Percentiles rank a stretch among this genome's conserved stretches.
phyloP scores from a whole-genome alignment of 2,888 invertebrate species.

The Ophion ellenae region DNA sequence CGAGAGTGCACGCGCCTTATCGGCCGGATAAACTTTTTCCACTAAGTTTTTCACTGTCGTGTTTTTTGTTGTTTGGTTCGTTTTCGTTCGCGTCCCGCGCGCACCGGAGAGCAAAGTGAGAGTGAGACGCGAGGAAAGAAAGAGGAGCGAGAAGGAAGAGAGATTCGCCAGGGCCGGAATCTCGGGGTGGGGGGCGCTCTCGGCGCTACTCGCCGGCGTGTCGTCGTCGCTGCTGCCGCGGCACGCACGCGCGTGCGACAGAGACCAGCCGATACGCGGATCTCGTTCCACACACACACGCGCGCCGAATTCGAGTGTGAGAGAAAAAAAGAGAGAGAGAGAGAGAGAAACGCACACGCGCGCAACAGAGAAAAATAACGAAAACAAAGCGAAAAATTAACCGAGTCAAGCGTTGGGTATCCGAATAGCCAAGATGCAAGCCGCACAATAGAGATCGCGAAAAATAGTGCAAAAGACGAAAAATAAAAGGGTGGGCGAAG shows the following conservation, averaged over 20 bases:
- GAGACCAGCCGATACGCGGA: slow-evolving; percentile 15
- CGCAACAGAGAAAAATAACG: slow-evolving; percentile 48
- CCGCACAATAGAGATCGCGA: background rate
- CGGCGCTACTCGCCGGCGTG: slow-evolving; percentile 45
- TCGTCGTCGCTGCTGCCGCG: slow-evolving; percentile 18
- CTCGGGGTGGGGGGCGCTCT: slow-evolving; percentile 1
- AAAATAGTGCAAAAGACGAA: background rate
- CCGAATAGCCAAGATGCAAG: slow-evolving; percentile 23
- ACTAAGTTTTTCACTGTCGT: background rate
- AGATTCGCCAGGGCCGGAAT: slow-evolving; percentile 46
- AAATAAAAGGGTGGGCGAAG: background rate
- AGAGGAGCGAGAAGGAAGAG: slow-evolving; percentile 38
- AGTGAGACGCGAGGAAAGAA: slow-evolving; percentile 33
- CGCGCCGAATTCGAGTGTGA: slow-evolving; percentile 42
- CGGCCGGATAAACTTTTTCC: slow-evolving; percentile 1
- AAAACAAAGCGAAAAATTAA: slow-evolving; percentile 24
- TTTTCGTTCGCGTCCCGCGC: slow-evolving; percentile 1
- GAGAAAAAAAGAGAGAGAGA: slow-evolving; percentile 67
- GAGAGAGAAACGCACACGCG: slow-evolving; percentile 56
- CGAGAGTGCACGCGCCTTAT: slow-evolving; percentile 55
- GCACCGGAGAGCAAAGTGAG: slow-evolving; percentile 6
- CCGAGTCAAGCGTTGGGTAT: slow-evolving; percentile 30
- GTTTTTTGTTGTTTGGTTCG: background rate
- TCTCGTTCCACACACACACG: slow-evolving; percentile 7
- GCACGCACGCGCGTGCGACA: slow-evolving; percentile 44